Conservation (phyloP, 2,888 invertebrate genomes). For the Bimastos eiseni region DNA sequence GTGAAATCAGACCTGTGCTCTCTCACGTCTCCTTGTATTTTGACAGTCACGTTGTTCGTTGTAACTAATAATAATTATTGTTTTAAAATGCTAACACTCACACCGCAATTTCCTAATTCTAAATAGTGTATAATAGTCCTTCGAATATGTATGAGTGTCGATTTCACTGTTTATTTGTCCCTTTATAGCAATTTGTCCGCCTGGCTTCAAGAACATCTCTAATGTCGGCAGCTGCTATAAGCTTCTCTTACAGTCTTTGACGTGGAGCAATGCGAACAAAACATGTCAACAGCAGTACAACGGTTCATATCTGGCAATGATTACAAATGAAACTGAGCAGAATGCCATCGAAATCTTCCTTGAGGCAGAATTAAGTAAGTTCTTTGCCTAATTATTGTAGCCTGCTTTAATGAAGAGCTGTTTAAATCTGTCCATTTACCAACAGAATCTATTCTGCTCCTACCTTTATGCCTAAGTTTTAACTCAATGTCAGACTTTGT, state of each 20-base stretch:
- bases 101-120: neutral
- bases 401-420: neutral
- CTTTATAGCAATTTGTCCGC: neutral
- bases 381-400: neutral
- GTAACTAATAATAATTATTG: too few species aligned
- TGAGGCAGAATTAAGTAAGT: neutral
- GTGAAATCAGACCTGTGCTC: too few species aligned
- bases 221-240: slow-evolving; percentile 4
- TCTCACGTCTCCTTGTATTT: too few species aligned
- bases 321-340: neutral
- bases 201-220: neutral
- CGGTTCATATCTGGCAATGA: neutral
- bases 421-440: neutral
- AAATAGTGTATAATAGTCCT: neutral
- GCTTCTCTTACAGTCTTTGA: neutral
- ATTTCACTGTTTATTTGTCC: neutral
- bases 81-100: too few species aligned
- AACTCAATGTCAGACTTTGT: too few species aligned
- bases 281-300: neutral
- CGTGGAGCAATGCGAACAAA: neutral
- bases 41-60: neutral
- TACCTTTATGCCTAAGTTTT: too few species aligned
- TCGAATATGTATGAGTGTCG: too few species aligned
- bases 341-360: neutral
- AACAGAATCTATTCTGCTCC: too few species aligned